These are phyloP conservation scores for Archips xylosteana DNA, from an alignment of 2,888 invertebrate species.

Conservation along the genomic window DNA sequence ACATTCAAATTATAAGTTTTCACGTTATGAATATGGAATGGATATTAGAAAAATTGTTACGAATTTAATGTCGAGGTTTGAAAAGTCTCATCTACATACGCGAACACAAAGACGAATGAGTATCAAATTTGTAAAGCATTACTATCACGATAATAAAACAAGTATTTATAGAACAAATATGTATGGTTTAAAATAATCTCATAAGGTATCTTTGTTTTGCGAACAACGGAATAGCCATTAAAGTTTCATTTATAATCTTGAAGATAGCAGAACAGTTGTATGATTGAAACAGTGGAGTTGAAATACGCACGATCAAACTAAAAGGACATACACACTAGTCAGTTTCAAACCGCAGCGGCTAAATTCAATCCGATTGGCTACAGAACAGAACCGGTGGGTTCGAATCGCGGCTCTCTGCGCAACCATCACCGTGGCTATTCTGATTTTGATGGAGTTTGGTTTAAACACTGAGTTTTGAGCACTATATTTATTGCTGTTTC, in stretches of 20 bases:
- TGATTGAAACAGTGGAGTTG: conserved; percentile 72
- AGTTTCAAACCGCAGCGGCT: conserved; percentile 5
- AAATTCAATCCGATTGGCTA: conserved; percentile 44
- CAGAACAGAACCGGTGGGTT: background rate
- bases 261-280: conserved; percentile 79
- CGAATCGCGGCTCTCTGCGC: too few relatives aligned
- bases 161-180: conserved; percentile 40
- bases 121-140: conserved; percentile 20
- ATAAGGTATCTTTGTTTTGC: conserved; percentile 55
- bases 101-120: conserved; percentile 18
- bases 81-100: background rate
- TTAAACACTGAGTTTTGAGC: too few relatives aligned
- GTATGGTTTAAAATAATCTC: conserved; percentile 42
- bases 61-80: conserved; percentile 13
- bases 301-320: conserved; percentile 67
- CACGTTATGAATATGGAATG: conserved; percentile 39
- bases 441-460: too few relatives aligned
- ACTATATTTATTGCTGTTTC: too few relatives aligned
- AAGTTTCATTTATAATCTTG: conserved; percentile 81
- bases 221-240: conserved; percentile 73
- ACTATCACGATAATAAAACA: conserved; percentile 22
- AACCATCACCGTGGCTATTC: too few relatives aligned
- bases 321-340: conserved; percentile 57
- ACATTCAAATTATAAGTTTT: conserved; percentile 37
- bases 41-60: conserved; percentile 21